phyloP scores from a whole-genome alignment of 2,888 invertebrate genomes.

The Hirtodrosophila trivittata region DNA sequence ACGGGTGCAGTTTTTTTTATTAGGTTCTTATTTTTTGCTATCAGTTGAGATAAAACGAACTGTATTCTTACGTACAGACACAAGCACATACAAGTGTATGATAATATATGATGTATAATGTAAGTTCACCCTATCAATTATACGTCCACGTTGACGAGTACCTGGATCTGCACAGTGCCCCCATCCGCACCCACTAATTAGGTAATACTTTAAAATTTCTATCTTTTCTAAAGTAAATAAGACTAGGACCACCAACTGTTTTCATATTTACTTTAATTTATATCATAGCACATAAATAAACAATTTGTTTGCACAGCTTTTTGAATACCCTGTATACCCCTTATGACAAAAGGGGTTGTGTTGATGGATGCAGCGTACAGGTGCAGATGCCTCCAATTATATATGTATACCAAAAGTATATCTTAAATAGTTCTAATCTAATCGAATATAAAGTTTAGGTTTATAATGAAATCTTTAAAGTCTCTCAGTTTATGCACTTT shows the following conservation, averaged over 20 bases:
- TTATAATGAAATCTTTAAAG: too few relatives aligned
- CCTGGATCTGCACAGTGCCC: not conserved
- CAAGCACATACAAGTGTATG: too few relatives aligned
- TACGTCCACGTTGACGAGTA: constrained; percentile 3
- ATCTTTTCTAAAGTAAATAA: constrained; percentile 8
- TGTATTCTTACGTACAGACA: too few relatives aligned
- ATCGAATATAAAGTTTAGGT: too few relatives aligned
- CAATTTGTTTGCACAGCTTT: constrained; percentile 74
- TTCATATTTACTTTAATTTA: constrained; percentile 41
- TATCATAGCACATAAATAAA: constrained; percentile 29
- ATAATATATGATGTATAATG: too few relatives aligned
- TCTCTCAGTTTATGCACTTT: too few relatives aligned
- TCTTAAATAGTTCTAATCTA: too few relatives aligned
- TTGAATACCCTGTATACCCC: constrained; percentile 26
- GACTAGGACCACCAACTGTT: constrained; percentile 38
- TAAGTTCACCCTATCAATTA: constrained; percentile 12
- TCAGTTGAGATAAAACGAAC: constrained; percentile 61
- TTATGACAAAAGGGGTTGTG: too few relatives aligned
- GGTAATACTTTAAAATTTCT: constrained; percentile 10
- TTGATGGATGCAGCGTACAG: too few relatives aligned
- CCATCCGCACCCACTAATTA: constrained; percentile 15
- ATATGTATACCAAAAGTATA: too few relatives aligned
- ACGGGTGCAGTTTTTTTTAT: not conserved
- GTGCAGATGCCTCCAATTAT: too few relatives aligned
- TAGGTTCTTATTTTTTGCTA: constrained; percentile 37